Base-by-base conservation (phyloP, 2,113 vertebrate genomes). In the Raja brachyura region DNA sequence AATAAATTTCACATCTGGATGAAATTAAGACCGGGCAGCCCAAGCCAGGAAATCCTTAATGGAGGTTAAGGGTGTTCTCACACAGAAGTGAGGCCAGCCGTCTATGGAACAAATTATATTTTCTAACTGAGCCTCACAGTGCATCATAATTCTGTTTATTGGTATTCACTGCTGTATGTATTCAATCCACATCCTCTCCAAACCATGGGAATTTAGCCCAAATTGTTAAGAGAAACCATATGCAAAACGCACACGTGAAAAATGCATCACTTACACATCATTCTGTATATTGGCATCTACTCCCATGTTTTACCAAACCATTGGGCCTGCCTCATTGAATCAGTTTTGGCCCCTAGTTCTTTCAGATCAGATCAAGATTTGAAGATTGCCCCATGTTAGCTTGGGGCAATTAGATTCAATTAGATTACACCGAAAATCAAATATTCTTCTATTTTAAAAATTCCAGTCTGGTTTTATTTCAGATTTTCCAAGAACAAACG, bases 11-110 rank as follows among this genome's bases (percentile, higher is more conserved):
- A 92, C 68, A 88, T 88, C 83, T 88, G 83, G 83, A 88, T 88
- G 28, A 88, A 20, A 61, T 92, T 92, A 92, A 92, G 68, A 92
- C 68, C 8, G 73, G 66, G 31, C 61, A 88, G 83, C 59, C 83
- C 33, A 48, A 70, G 88, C 66, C 88, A 92, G 88, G 88, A 92
- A 70, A 68, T 92, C 33, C 61, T 92, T 92, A 92, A 92, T 92
- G 66, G 86, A 70, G 90, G 68, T 92, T 73, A 92, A 70, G 18
- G 66, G 68, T 92, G 18, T 54, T 73, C 90, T 92, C 66, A 92
- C 90, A 92, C 25, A 92, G 68, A 92, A n/a, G 68, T 73, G 63
- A 92, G 33, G 31, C 88, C 33, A 92, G n/a, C 59, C 59, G 83
- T 14, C 83, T 92, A 66, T 92, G 90, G 39, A 63, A 92, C 90